Conservation (phyloP, 2,888 invertebrate genomes). For the Drosophila prostipennis region DNA sequence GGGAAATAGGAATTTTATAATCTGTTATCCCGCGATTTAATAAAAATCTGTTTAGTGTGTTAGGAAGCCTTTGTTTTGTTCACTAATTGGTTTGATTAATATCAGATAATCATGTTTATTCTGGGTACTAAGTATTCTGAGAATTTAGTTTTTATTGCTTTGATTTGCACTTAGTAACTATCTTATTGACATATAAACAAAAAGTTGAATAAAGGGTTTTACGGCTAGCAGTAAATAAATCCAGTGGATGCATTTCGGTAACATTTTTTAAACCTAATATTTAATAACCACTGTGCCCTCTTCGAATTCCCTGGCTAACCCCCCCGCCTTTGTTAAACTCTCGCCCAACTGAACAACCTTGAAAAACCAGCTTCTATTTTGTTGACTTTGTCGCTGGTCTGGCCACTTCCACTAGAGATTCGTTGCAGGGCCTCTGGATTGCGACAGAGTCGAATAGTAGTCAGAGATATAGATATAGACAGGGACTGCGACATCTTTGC, state of each 20-base stretch:
- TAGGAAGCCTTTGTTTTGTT: background rate
- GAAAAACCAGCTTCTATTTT: slow-evolving; percentile 66
- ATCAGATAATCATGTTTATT: background rate
- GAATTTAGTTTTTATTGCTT: background rate
- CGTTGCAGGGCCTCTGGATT: slow-evolving; percentile 26
- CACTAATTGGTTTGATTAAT: background rate
- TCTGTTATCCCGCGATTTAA: no score
- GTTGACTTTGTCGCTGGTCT: slow-evolving; percentile 16
- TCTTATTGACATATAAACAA: background rate
- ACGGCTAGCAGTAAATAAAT: background rate
- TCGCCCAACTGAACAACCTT: slow-evolving; percentile 52
- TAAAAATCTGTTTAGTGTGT: no score
- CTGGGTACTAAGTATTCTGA: background rate
- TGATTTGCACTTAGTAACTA: background rate
- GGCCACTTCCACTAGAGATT: slow-evolving; percentile 7
- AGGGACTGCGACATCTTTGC: background rate
- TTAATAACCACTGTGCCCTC: slow-evolving; percentile 14
- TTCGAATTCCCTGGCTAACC: background rate
- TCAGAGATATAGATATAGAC: background rate
- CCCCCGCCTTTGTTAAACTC: slow-evolving; percentile 24
- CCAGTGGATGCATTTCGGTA: background rate
- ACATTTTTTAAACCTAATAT: background rate
- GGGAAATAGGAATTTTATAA: no score
- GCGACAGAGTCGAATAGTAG: slow-evolving; percentile 1
- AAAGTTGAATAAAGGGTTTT: background rate